Base-by-base conservation (phyloP, 1,140 invertebrate species). In the Cryptotermes secundus region DNA sequence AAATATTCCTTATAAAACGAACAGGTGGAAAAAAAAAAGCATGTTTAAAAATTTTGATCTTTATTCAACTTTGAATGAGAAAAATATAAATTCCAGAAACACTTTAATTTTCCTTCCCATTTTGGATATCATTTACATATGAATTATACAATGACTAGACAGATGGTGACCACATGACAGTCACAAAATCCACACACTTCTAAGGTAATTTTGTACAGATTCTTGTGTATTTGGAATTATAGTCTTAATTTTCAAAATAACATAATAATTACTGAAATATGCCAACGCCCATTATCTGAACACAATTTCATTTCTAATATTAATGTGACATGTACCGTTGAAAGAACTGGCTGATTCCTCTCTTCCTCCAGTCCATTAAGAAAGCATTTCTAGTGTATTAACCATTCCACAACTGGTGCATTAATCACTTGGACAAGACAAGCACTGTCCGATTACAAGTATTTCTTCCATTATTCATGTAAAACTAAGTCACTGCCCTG, bases 361-460 rank as follows among this genome's bases (percentile, higher is more conserved):
- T 9, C 26, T 72, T 31, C 9, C 31, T 72, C 26, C 26, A 31
- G 59, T 72, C 59, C 59, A 72, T 16, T n/a, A 72, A 14, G 9
- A 38, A 38, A 72, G 9, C 22, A 49, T n/a, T 72, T 31, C 31
- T n/a, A 31, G 59, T 22, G 3, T 49, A 49, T 49, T 14, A 49
- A 49, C 45, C 45, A 49, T 49, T 19, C 19, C 16, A 49, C 45
- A 49, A 49, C 45, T 12, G 3, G 19, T 49, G 45, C 45, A 49
- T 49, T 49, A 49, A 19, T 49, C 45, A 49, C 45, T 49, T 49
- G 45, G 45, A 19, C 45, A 49, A 22, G 59, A 31, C 59, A n/a
- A 72, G n/a, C 59, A 72, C 59, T 72, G 59, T 72, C 59, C 59
- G 59, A 72, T 72, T 72, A 72, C 59, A 72, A 72, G 59, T 72